These are phyloP conservation scores for Platalea minor DNA, from an alignment of 2,797 vertebrate species.

Conservation along the genomic window DNA sequence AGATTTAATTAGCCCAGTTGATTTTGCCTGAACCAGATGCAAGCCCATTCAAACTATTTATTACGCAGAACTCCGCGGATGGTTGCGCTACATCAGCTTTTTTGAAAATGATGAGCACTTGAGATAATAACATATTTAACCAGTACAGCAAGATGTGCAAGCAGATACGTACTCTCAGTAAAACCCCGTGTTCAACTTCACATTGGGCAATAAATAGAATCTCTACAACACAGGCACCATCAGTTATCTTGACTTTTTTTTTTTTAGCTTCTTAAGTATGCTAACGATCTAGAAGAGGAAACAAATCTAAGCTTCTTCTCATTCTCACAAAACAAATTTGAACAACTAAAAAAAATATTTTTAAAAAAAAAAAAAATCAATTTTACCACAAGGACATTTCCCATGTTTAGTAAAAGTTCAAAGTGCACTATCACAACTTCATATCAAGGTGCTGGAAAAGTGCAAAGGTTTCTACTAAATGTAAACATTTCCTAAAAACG, in stretches of 20 bases:
- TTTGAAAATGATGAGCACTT: background rate
- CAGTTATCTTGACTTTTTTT: background rate
- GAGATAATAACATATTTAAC: background rate
- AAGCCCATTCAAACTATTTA: background rate
- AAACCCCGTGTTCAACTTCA: background rate
- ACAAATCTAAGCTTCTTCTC: background rate
- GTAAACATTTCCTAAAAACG: background rate
- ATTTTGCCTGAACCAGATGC: background rate
- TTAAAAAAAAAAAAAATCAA: background rate
- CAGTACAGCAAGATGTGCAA: background rate
- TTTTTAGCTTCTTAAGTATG: background rate
- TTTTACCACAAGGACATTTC: background rate
- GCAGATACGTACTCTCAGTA: background rate
- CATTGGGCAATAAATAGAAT: background rate
- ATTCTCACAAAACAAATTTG: background rate
- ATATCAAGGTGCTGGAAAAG: background rate
- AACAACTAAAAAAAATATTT: background rate
- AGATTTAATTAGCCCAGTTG: background rate
- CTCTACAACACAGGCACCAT: background rate
- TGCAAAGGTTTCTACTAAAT: background rate
- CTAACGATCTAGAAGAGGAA: background rate
- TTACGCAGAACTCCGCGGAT: background rate
- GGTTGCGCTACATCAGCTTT: background rate
- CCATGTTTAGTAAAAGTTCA: background rate
- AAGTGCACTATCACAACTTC: background rate